These are phyloP conservation scores for Listronotus bonariensis DNA, from an alignment of 1,140 invertebrate genomes.

Conservation along the genomic window DNA sequence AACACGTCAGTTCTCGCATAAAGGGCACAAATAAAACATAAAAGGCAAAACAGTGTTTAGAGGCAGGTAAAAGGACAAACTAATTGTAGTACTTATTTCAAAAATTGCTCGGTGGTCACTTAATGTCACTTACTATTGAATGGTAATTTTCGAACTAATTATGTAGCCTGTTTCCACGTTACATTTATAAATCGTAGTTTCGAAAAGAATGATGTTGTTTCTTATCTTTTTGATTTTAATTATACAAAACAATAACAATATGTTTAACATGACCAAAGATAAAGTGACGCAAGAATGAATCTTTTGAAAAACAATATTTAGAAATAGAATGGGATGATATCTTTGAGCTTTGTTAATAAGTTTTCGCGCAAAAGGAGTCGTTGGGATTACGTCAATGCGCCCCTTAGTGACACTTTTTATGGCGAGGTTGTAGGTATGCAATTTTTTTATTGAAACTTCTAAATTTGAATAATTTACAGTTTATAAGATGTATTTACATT, in stretches of 20 bases:
- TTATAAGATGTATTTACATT: too few species aligned
- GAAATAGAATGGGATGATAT: too few species aligned
- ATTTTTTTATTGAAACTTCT: too few species aligned
- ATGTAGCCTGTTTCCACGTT: constrained; percentile 14
- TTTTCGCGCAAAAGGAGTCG: too few species aligned
- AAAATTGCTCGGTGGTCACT: constrained; percentile 5
- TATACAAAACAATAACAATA: constrained; percentile 19
- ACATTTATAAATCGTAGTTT: constrained; percentile 29
- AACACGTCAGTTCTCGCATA: not conserved
- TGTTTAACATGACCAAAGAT: constrained; percentile 20
- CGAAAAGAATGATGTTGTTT: constrained; percentile 16
- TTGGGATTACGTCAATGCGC: too few species aligned
- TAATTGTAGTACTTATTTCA: not conserved
- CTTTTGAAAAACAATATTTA: too few species aligned
- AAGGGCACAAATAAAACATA: not conserved
- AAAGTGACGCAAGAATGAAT: constrained; percentile 23
- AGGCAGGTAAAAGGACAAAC: constrained; percentile 1
- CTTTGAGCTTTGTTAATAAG: too few species aligned
- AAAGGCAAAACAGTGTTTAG: not conserved
- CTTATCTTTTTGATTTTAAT: constrained; percentile 7
- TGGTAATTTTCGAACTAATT: constrained; percentile 34
- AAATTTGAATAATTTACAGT: too few species aligned
- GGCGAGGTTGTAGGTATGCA: too few species aligned
- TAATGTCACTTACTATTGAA: constrained; percentile 17
- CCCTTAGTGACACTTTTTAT: too few species aligned